phyloP scores from a whole-genome alignment of 2,888 invertebrate genomes.

The Hololepta plana region DNA sequence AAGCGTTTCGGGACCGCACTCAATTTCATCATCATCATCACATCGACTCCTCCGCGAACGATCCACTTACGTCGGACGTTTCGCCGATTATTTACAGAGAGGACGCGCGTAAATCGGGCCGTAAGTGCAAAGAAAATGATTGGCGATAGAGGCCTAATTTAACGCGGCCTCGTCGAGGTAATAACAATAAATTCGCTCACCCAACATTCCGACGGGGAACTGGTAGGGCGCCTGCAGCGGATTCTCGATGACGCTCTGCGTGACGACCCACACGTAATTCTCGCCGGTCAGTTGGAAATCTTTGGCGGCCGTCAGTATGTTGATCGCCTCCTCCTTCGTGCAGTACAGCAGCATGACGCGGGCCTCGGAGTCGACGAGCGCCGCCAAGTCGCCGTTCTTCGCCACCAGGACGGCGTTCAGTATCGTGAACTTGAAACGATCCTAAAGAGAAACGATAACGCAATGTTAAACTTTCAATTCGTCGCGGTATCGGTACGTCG shows the following conservation, averaged over 20 bases:
- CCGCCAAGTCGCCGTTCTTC: slow-evolving; percentile 55
- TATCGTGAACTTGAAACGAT: slow-evolving; percentile 63
- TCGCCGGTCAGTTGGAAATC: slow-evolving; percentile 68
- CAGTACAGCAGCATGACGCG: slow-evolving; percentile 85
- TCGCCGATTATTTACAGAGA: no score
- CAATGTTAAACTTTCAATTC: slow-evolving; percentile 1
- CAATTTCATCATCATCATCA: no score
- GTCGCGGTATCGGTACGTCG: no score
- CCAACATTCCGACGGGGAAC: slow-evolving; percentile 85
- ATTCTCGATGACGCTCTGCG: slow-evolving; percentile 81
- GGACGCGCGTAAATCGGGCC: no score
- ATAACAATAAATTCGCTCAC: slow-evolving; percentile 37
- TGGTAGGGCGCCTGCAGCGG: slow-evolving; percentile 53
- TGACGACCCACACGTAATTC: slow-evolving; percentile 94
- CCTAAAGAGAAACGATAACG: slow-evolving; percentile 20
- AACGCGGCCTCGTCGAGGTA: no score
- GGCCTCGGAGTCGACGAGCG: slow-evolving; percentile 76
- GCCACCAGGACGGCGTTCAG: slow-evolving; percentile 74
- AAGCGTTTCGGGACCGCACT: no score
- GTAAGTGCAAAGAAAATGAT: no score
- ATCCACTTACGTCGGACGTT: no score
- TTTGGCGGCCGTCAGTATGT: slow-evolving; percentile 59
- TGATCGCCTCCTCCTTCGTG: slow-evolving; percentile 71
- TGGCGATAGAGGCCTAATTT: no score
- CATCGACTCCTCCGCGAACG: no score